Conservation (phyloP, 2,888 invertebrate genomes). For the Microdon myrmicae region DNA sequence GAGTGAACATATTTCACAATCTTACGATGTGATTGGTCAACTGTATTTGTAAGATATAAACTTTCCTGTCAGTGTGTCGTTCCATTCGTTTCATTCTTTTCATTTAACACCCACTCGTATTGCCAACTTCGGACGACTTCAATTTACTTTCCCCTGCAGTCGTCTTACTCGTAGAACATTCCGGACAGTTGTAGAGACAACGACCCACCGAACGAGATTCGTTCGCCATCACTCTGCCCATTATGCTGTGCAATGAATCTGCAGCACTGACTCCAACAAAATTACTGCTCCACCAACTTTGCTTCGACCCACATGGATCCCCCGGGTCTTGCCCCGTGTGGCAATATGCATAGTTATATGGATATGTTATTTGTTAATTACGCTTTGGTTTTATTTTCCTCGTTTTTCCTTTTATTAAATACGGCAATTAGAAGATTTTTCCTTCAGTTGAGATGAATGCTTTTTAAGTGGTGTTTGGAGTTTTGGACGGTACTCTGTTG, state of each 20-base stretch:
- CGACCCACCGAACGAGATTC: background rate
- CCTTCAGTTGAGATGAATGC: no score
- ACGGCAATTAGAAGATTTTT: conserved; percentile 32
- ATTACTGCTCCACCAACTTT: conserved; percentile 26
- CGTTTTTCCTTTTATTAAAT: conserved; percentile 13
- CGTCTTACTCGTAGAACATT: no score
- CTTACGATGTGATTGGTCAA: background rate
- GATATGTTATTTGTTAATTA: conserved; percentile 41
- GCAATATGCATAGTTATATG: conserved; percentile 10
- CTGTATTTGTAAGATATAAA: conserved; percentile 8
- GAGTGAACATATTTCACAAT: conserved; percentile 3
- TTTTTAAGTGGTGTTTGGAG: no score
- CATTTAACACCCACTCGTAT: no score
- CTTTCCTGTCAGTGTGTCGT: conserved; percentile 5
- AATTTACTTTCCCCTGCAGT: no score
- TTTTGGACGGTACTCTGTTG: no score
- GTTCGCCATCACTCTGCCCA: background rate
- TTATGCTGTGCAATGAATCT: conserved; percentile 10
- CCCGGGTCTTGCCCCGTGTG: background rate
- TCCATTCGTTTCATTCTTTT: conserved; percentile 1
- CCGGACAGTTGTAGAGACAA: background rate
- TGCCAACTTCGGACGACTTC: no score
- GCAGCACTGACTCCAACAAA: conserved; percentile 16
- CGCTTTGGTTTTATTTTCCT: conserved; percentile 16
- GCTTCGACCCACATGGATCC: no score